Conservation (phyloP, 92 coral and sea anemone genomes). For the Epizoanthus rinbou region DNA sequence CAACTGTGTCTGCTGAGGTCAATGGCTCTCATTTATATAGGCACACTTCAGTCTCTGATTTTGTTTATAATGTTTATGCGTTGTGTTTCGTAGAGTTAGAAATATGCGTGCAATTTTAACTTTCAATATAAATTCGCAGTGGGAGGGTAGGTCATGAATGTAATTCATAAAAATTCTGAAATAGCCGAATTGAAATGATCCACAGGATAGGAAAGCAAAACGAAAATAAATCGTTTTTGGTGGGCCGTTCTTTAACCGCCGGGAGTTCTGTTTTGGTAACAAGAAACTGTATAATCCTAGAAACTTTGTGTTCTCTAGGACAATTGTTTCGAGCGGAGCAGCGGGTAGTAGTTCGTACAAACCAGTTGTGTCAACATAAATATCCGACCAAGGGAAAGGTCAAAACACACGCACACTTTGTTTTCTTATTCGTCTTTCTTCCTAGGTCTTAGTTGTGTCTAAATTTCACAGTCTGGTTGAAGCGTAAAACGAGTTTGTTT, state of each 20-base stretch:
- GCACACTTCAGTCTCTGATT: not conserved
- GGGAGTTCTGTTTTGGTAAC: constrained; percentile 24
- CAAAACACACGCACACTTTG: constrained; percentile 4
- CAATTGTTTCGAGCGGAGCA: not conserved
- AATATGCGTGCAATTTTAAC: not conserved
- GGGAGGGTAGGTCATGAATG: not conserved
- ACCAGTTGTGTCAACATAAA: not conserved
- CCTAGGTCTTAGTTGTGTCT: constrained; percentile 30
- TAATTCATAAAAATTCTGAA: constrained; percentile 1
- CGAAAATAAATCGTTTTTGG: constrained; percentile 37
- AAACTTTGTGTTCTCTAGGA: not conserved
- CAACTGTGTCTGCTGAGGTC: not conserved
- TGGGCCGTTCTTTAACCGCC: constrained; percentile 37
- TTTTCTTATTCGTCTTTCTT: constrained; percentile 7
- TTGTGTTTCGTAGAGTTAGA: not conserved
- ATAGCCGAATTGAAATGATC: not conserved
- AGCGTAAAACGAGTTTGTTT: constrained; percentile 5
- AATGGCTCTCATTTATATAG: not conserved
- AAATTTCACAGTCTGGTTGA: constrained; percentile 7
- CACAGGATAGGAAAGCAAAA: constrained; percentile 10
- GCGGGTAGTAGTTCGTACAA: not conserved
- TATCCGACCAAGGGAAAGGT: constrained; percentile 26
- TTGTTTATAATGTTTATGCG: not conserved
- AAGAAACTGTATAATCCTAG: not conserved
- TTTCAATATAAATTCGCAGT: constrained; percentile 11